Conservation (phyloP, 2,888 invertebrate species). For the Spodoptera exigua region DNA sequence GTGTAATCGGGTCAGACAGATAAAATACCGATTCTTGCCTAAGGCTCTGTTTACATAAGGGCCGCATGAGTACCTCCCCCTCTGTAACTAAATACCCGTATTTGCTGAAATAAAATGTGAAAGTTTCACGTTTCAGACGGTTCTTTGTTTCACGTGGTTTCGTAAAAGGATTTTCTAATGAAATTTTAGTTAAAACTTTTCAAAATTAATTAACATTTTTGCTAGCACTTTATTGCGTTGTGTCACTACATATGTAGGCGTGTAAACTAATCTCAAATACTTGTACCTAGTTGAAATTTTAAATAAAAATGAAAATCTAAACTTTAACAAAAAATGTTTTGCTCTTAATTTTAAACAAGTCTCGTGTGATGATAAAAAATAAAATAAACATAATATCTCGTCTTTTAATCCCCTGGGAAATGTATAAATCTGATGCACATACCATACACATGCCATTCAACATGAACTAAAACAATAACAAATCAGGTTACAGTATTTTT, state of each 20-base stretch:
- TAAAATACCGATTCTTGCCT: constrained; percentile 46
- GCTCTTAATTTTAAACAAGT: no score
- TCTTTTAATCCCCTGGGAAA: no score
- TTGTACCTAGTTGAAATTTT: no score
- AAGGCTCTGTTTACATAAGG: constrained; percentile 38
- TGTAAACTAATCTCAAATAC: neutral
- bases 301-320: no score
- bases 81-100: constrained; percentile 36
- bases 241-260: constrained; percentile 2
- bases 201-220: constrained; percentile 9
- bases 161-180: constrained; percentile 2
- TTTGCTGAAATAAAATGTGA: constrained; percentile 37
- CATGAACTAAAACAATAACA: no score
- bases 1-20: constrained; percentile 46
- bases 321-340: no score
- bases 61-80: constrained; percentile 14
- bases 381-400: no score
- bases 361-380: no score
- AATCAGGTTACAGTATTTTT: no score
- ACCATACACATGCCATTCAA: no score
- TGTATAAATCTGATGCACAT: no score
- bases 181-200: neutral
- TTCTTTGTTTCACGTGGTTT: constrained; percentile 15
- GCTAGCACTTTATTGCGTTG: neutral
- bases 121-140: constrained; percentile 15